Conservation (phyloP, 2,888 invertebrate species). For the Lymantria monacha region DNA sequence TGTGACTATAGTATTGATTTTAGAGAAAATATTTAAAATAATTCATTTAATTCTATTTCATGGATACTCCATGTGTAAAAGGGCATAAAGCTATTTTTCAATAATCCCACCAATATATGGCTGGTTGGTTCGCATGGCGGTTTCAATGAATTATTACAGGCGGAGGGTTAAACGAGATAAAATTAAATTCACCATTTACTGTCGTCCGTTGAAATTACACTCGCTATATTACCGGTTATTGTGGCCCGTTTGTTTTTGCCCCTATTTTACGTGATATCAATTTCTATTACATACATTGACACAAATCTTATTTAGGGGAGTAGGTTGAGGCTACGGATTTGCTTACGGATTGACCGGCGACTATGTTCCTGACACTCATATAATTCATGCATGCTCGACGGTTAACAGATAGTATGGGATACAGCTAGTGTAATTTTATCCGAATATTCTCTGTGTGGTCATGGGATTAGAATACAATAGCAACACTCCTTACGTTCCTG, state of each 20-base stretch:
- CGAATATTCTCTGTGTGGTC: too few relatives aligned
- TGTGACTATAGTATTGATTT: too few relatives aligned
- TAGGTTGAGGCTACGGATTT: too few relatives aligned
- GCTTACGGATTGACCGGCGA: too few relatives aligned
- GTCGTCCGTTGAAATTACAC: conserved; percentile 44
- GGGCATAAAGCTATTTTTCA: conserved; percentile 12
- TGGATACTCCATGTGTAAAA: neutral
- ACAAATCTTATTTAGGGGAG: too few relatives aligned
- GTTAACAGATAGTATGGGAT: too few relatives aligned
- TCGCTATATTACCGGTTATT: conserved; percentile 68
- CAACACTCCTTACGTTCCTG: too few relatives aligned
- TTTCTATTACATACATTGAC: conserved; percentile 9
- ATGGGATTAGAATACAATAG: too few relatives aligned
- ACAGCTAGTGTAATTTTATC: too few relatives aligned
- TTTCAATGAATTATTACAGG: conserved; percentile 62
- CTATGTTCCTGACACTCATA: too few relatives aligned
- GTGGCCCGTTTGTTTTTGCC: conserved; percentile 53
- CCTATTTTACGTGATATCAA: conserved; percentile 52
- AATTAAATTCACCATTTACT: conserved; percentile 61
- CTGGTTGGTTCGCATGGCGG: conserved; percentile 34
- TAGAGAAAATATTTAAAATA: too few relatives aligned
- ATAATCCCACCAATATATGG: conserved; percentile 21
- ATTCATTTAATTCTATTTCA: neutral
- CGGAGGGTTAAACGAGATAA: conserved; percentile 56
- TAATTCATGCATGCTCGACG: too few relatives aligned